phyloP scores from a whole-genome alignment of 2,888 invertebrate genomes.

The Isotomurus palustris region DNA sequence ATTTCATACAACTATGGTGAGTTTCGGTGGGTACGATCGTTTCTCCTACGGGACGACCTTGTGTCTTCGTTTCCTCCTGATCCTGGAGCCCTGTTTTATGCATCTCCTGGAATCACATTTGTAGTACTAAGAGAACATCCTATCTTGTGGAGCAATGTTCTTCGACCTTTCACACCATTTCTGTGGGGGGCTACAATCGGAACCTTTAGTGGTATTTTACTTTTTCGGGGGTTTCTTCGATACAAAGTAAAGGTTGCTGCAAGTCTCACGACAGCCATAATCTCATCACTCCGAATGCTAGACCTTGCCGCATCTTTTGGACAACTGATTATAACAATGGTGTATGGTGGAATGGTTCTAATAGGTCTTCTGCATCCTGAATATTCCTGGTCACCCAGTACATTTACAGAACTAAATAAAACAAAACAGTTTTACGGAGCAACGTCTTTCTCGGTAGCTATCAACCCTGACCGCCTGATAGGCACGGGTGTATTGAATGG shows the following conservation, averaged over 20 bases:
- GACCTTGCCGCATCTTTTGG: no score
- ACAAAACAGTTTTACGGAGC: slow-evolving; percentile 16
- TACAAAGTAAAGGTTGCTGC: not conserved
- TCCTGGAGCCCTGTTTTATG: slow-evolving; percentile 15
- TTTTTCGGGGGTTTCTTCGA: not conserved
- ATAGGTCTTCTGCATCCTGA: slow-evolving; percentile 12
- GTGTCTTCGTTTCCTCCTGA: slow-evolving; percentile 21
- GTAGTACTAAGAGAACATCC: slow-evolving; percentile 13
- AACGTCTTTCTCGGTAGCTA: slow-evolving; percentile 8
- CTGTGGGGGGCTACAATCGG: no score
- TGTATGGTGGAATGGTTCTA: slow-evolving; percentile 22
- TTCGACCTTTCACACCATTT: slow-evolving; percentile 11
- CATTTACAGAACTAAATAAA: slow-evolving; percentile 15
- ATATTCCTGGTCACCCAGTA: slow-evolving; percentile 17
- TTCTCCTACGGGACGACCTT: slow-evolving; percentile 14
- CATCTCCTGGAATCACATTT: slow-evolving; percentile 21
- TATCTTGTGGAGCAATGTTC: slow-evolving; percentile 13
- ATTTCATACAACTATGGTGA: slow-evolving; percentile 8
- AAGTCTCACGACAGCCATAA: not conserved
- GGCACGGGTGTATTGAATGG: slow-evolving; percentile 15
- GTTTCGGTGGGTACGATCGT: not conserved
- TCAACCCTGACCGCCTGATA: slow-evolving; percentile 5
- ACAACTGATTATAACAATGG: slow-evolving; percentile 2
- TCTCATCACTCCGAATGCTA: no score
- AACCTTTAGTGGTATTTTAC: not conserved